A percentile compares a stretch with the other conserved stretches of the same genome.
phyloP scores from a whole-genome alignment of 2,113 vertebrate species.

The Etheostoma spectabile region DNA sequence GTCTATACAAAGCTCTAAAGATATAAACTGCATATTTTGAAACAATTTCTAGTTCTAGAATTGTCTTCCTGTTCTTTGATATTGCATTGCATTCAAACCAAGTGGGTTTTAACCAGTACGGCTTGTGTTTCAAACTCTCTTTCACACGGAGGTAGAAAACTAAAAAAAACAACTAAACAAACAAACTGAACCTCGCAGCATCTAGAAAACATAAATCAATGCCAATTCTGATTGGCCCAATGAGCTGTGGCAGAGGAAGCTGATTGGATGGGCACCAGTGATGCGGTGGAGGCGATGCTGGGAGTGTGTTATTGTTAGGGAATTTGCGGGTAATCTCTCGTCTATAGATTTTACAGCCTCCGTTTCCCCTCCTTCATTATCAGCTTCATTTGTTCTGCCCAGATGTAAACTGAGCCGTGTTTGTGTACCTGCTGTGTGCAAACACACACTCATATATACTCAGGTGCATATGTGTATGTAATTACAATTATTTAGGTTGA shows the following conservation, averaged over 20 bases:
- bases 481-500: no score
- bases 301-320: conserved; percentile 16
- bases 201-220: conserved; percentile 45
- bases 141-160: conserved; percentile 7
- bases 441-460: no score
- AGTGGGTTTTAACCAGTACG: background rate
- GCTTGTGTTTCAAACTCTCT: background rate
- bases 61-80: background rate
- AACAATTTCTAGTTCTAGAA: background rate
- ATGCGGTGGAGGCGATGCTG: conserved; percentile 22
- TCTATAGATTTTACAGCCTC: conserved; percentile 64
- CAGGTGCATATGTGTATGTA: background rate
- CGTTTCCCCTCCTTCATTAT: conserved; percentile 59
- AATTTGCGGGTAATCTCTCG: conserved; percentile 44
- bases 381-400: conserved; percentile 55
- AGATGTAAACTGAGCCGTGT: no score
- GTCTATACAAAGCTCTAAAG: background rate
- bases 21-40: background rate
- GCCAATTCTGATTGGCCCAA: conserved; percentile 61
- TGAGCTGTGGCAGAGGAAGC: conserved; percentile 55
- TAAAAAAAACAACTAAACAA: background rate
- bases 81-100: background rate
- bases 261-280: conserved; percentile 65
- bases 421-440: no score
- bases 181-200: background rate